Base-by-base conservation (phyloP, 2,888 invertebrate genomes). In the Caenorhabditis zanzibari region DNA sequence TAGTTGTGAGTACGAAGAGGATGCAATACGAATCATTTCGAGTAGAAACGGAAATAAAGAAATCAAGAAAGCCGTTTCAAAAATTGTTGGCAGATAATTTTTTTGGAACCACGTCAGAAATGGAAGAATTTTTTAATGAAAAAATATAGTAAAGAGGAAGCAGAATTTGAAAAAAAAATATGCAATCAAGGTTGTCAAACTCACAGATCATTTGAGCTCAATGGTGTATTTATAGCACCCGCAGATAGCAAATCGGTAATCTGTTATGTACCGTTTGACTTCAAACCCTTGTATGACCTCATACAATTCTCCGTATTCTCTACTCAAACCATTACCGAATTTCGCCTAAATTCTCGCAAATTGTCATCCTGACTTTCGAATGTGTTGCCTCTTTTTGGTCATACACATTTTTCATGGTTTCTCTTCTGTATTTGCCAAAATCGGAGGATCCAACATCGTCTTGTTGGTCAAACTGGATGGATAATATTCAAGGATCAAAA, bases 1-100 rank as follows among this genome's bases (percentile, higher is more conserved):
- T 24, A 79, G 32, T 44, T 72, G 71, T 32, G 64, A 41, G 63
- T 64, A 72, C 54, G 79, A 58, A 58, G 79, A 44, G 63, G 71
- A 71, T 35, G 69, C 69, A 49, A 71, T 58, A 6, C 79, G 71
- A 63, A 41, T 61, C 71, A 71, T 77, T 56, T 64, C 79, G 79
- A 79, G 79, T 79, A 79, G 32, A 79, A 63, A 64, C 54, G 56
- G 28, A 24, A 47, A 47, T 47, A 47, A 47, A 47, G 19, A 19
- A 19, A 1, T 19, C 2, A 5, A 5, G 14, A 6, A 7, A 47
- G 19, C 5, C 2, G n/a, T 47, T 47, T n/a, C 19, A 14, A 2
- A 44, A 14, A 5, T 44, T 44, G 12, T 44, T 44, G 1, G 16
- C 10, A 10, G 6, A 6, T 2, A 38, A n/a, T n/a, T 19, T 47